These are phyloP conservation scores for Perdita meconis DNA, from an alignment of 2,888 invertebrate genomes.

Conservation along the genomic window DNA sequence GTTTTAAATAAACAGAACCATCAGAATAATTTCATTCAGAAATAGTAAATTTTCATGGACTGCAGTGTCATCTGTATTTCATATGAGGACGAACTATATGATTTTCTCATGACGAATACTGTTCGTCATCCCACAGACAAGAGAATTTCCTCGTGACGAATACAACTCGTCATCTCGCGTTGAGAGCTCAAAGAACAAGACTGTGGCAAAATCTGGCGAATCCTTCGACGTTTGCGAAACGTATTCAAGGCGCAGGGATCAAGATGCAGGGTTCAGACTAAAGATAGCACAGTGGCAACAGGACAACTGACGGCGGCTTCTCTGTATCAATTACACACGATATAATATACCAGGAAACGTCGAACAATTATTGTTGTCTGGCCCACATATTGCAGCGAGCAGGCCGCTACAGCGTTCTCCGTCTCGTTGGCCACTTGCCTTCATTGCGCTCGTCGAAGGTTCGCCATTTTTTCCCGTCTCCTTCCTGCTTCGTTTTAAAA, in stretches of 20 bases:
- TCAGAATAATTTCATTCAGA: no score
- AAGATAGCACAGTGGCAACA: slow-evolving; percentile 65
- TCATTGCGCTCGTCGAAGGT: slow-evolving; percentile 63
- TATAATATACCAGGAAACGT: slow-evolving; percentile 80
- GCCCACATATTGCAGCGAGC: slow-evolving; percentile 75
- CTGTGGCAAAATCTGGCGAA: no score
- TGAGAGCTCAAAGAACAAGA: no score
- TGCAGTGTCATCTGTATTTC: no score
- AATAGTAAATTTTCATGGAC: no score
- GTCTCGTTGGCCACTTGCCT: slow-evolving; percentile 67
- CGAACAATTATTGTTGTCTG: slow-evolving; percentile 81
- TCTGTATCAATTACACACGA: slow-evolving; percentile 77
- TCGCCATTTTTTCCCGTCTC: slow-evolving; percentile 35
- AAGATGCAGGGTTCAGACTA: slow-evolving; percentile 31
- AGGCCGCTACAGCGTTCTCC: slow-evolving; percentile 55
- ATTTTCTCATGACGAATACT: no score
- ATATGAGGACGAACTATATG: no score
- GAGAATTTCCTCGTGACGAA: no score
- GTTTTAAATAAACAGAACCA: no score
- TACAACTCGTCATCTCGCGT: no score
- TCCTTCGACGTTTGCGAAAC: no score
- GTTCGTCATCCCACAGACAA: no score
- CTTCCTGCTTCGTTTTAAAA: neutral
- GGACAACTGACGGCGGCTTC: slow-evolving; percentile 72
- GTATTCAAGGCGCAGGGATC: slow-evolving; percentile 9